Percentiles rank a stretch among this genome's conserved stretches.
phyloP scores from a whole-genome alignment of 2,888 invertebrate species.

The Alcis repandata region DNA sequence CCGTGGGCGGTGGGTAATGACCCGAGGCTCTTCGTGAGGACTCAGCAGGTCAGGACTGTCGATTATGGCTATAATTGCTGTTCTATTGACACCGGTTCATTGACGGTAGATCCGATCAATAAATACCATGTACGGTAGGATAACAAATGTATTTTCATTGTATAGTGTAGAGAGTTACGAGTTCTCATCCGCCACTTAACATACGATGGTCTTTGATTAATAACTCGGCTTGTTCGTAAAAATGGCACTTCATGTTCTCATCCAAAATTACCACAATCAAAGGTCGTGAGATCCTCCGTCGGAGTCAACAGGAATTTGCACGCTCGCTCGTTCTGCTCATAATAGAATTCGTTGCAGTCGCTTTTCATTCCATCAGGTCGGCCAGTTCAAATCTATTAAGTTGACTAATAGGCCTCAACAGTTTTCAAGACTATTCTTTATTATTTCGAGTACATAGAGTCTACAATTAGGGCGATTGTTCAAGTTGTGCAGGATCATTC shows the following conservation, averaged over 20 bases:
- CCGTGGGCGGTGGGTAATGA: conserved; percentile 59
- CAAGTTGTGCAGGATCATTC: not conserved
- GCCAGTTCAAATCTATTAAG: conserved; percentile 25
- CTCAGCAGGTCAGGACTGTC: conserved; percentile 14
- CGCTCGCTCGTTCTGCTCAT: conserved; percentile 47
- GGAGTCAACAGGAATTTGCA: conserved; percentile 54
- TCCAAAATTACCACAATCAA: not conserved
- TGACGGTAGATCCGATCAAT: conserved; percentile 17
- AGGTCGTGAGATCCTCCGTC: conserved; percentile 50
- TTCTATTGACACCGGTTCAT: conserved; percentile 10
- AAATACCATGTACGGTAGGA: not conserved
- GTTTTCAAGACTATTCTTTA: not conserved
- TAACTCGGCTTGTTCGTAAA: too few species aligned
- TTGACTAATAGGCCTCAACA: not conserved
- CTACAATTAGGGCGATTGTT: not conserved
- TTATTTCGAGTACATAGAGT: not conserved
- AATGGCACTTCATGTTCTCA: not conserved
- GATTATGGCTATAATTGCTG: conserved; percentile 22
- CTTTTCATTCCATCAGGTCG: conserved; percentile 43
- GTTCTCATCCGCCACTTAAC: too few species aligned
- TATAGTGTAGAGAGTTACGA: too few species aligned
- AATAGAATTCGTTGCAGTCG: conserved; percentile 52
- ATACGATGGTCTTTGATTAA: too few species aligned
- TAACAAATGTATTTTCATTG: not conserved
- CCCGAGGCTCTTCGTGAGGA: conserved; percentile 37